Conservation (phyloP, 2,113 vertebrate genomes). For the Ardeotis arabs region DNA sequence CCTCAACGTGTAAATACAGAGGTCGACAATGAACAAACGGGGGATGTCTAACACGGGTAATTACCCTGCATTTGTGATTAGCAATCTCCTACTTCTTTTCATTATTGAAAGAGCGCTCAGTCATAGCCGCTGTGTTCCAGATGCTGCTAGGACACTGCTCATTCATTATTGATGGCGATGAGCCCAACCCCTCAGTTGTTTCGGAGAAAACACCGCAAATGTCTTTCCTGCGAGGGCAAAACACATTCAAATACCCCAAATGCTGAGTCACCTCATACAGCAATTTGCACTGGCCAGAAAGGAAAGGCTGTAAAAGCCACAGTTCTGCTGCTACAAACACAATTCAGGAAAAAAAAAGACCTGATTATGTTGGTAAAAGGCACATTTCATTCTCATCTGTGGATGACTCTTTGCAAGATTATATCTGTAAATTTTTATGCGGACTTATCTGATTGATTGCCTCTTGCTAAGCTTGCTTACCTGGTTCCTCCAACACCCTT, state of each 20-base stretch:
- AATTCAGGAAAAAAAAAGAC: background rate
- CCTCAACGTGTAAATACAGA: rapidly evolving
- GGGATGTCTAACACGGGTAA: background rate
- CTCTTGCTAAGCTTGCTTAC: background rate
- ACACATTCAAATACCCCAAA: background rate
- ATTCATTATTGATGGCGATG: background rate
- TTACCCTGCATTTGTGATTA: background rate
- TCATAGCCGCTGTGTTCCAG: background rate
- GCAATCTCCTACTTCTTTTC: background rate
- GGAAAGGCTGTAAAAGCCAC: background rate
- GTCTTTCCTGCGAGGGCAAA: background rate
- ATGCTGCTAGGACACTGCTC: background rate
- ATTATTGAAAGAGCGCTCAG: background rate
- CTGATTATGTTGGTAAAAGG: background rate
- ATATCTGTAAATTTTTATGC: background rate
- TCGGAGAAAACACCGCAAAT: background rate
- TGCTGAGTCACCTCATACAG: rapidly evolving
- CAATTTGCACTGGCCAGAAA: background rate
- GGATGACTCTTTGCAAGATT: background rate
- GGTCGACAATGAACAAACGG: background rate
- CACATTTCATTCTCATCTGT: background rate
- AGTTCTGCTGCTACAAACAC: background rate
- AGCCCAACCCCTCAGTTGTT: background rate
- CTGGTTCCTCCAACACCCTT: background rate
- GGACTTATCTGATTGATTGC: background rate